A percentile compares a stretch with the other conserved stretches of the same genome.
These are phyloP conservation scores for Cataglyphis rosenhaueri DNA, from an alignment of 2,888 invertebrate species.

Conservation along the genomic window DNA sequence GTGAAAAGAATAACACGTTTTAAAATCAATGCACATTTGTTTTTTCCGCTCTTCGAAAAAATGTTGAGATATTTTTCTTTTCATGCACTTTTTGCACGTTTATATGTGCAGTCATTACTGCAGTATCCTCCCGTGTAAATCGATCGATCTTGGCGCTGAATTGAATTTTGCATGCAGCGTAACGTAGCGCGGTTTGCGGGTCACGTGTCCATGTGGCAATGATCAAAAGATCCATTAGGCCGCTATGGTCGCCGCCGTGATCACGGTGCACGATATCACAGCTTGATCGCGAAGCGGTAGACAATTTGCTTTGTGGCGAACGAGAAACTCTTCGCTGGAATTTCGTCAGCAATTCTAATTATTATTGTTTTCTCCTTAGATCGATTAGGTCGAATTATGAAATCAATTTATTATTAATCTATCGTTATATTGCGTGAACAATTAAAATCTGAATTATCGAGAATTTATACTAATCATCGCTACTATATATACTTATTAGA, in stretches of 20 bases:
- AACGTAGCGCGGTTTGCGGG: constrained; percentile 42
- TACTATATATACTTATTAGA: constrained; percentile 9
- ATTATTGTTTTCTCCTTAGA: background rate
- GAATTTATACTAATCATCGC: constrained; percentile 20
- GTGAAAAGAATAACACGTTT: background rate
- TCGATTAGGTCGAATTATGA: background rate
- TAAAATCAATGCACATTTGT: background rate
- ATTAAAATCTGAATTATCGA: constrained; percentile 22
- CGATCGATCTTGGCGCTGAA: constrained; percentile 36
- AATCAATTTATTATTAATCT: constrained; percentile 17
- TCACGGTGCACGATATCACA: constrained; percentile 41
- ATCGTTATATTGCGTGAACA: constrained; percentile 21
- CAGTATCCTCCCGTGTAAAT: constrained; percentile 22
- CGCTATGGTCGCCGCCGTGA: constrained; percentile 54
- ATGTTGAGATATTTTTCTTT: background rate
- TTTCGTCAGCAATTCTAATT: constrained; percentile 12
- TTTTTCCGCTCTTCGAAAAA: background rate
- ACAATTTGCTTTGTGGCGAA: constrained; percentile 42
- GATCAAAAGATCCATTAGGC: constrained; percentile 68
- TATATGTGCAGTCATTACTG: constrained; percentile 16
- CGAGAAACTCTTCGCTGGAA: constrained; percentile 37
- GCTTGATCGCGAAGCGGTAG: constrained; percentile 40
- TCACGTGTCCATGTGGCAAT: constrained; percentile 48
- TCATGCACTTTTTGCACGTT: background rate
- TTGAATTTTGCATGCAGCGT: constrained; percentile 43